Percentiles rank a stretch among this genome's conserved stretches.
Conservation (phyloP, 2,888 invertebrate genomes). For the Ornithoptera priamus region DNA sequence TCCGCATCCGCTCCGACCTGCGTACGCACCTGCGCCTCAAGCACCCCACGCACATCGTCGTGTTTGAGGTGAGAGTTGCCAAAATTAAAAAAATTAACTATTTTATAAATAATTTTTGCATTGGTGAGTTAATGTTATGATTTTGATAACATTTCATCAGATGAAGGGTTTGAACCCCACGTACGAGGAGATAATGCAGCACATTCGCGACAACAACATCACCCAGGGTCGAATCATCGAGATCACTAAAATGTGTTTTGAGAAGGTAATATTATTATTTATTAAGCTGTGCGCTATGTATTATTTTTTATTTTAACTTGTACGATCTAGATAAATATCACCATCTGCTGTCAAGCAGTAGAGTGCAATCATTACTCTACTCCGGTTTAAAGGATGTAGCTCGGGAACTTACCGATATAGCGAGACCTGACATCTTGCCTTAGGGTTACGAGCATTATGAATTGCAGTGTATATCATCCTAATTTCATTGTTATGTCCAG, state of each 20-base stretch:
- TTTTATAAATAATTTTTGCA: background rate
- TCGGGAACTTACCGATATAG: too few relatives aligned
- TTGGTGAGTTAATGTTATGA: background rate
- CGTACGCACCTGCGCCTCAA: slow-evolving; percentile 55
- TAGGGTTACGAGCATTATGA: too few relatives aligned
- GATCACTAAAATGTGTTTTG: slow-evolving; percentile 61
- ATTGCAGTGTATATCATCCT: too few relatives aligned
- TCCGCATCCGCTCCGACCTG: slow-evolving; percentile 59
- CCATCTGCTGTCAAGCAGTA: too few relatives aligned
- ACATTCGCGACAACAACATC: slow-evolving; percentile 52
- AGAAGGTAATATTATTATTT: slow-evolving; percentile 47
- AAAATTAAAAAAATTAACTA: too few relatives aligned
- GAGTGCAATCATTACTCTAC: too few relatives aligned
- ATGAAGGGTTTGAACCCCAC: slow-evolving; percentile 55
- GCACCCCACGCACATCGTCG: slow-evolving; percentile 54
- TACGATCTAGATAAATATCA: too few relatives aligned
- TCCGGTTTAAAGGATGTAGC: too few relatives aligned
- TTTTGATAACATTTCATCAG: slow-evolving; percentile 38
- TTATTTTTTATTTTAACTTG: too few relatives aligned
- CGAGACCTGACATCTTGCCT: too few relatives aligned
- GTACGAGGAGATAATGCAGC: slow-evolving; percentile 51
- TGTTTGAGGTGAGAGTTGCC: slow-evolving; percentile 50
- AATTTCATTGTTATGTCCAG: too few relatives aligned
- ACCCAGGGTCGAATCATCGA: slow-evolving; percentile 57
- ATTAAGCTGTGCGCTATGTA: too few relatives aligned